phyloP scores from a whole-genome alignment of 2,113 vertebrate species.

The Dermatemys mawii region DNA sequence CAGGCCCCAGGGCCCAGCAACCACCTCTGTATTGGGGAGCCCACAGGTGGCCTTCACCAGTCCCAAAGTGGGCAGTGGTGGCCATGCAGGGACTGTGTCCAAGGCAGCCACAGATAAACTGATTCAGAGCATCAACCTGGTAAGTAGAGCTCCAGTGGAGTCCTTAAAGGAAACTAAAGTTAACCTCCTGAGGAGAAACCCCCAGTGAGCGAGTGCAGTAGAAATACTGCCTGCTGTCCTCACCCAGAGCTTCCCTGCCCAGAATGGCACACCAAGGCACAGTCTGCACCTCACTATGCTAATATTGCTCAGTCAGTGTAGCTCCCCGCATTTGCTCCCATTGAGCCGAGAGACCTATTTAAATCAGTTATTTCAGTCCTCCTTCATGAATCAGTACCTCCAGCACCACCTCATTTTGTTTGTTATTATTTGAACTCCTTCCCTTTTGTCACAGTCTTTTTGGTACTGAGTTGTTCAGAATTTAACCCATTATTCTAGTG shows the following conservation, averaged over 20 bases:
- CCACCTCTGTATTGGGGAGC: not conserved
- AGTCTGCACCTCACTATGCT: not conserved
- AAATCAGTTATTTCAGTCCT: not conserved
- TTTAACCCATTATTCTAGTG: conserved; percentile 2
- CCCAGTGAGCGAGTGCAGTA: not conserved
- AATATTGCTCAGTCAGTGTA: not conserved
- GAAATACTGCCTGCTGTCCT: not conserved
- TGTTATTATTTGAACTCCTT: conserved; percentile 22
- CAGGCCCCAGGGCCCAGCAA: not conserved
- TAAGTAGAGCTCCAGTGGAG: accelerated
- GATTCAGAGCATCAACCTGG: not conserved
- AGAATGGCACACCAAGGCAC: not conserved
- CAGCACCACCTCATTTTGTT: not conserved
- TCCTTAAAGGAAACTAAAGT: not conserved
- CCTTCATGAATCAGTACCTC: not conserved
- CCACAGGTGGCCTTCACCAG: accelerated
- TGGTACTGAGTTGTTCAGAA: conserved; percentile 30
- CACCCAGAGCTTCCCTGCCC: accelerated
- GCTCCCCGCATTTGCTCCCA: not conserved
- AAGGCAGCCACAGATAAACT: not conserved
- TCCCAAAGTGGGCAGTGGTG: not conserved
- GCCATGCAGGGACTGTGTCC: not conserved
- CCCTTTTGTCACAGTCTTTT: conserved; percentile 23
- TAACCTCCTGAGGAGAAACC: not conserved
- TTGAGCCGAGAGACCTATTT: not conserved